Evolutionary conservation across 2,797 vertebrate genomes (phyloP), one percentile per base, ranked within the genome.

Genomic region (Calcarius lapponicus): DNA sequence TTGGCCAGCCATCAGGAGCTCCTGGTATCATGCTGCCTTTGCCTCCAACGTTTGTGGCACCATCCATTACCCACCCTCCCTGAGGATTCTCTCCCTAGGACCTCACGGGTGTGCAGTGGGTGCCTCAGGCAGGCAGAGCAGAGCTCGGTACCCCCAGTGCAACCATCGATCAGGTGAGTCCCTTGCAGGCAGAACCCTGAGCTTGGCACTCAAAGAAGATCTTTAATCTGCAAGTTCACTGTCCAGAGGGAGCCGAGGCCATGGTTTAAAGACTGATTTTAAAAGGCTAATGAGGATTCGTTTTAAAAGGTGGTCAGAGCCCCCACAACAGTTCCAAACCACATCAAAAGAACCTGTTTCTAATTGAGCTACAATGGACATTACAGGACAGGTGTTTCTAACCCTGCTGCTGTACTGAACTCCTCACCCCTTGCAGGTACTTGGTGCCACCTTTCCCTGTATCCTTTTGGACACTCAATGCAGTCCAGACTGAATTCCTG

Each of bases 171-270:
- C 57, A 94, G 93, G 88, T 83, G 93, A 92, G 80, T 13, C 95
- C 64, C 58, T 57, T 26, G 93, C 85, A 73, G 76, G 8, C 19
- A 92, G 10, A 92, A 69, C 85, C 71, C 10, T 4, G 11, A 89
- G 80, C 93, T 26, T 21, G 54, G 50, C 51, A 45, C 58, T 47
- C 32, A 76, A 88, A 71, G 57, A 32, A 67, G 6, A 16, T 62
- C 65, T 88, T 94, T 71, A 95, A 95, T 94, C 76, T 81, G 72
- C 82, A 82, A 62, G 72, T 81, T 88, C 72, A 48, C 48, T 71
- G 42, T 92, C 88, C 73, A 90, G 80, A 58, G 93, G 83, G 96
- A 92, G 58, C 43, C 28, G 34, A 88, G 79, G 50, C 65, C 76
- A 34, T 0, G 4, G 38, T 71, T 85, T 90, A 72, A 96, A 88